Evolutionary conservation across 2,113 vertebrate genomes (phyloP), one percentile per base, ranked within the genome.

Genomic region (Limanda limanda): DNA sequence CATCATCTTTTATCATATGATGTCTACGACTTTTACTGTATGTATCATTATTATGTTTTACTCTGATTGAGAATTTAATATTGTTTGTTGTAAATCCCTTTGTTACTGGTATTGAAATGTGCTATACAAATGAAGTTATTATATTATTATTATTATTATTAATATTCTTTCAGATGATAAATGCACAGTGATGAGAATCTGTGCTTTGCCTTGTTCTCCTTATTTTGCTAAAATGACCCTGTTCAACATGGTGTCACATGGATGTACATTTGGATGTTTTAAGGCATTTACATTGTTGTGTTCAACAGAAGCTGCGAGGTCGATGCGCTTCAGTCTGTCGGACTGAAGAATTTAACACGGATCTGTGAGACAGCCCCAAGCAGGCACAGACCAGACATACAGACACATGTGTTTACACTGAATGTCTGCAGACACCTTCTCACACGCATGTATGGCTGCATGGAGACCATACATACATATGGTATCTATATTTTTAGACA

Each of bases 291-390:
- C 24, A 12, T 2, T 40, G 25, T 5, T 24, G 56, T 51, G 17
- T n/a, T 54, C 3, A n/a, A 3, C 17, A 24, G 27, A 48, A 64
- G 66, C 9, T 45, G 52, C 0, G 52, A 71, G 27, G 27, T 67
- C 3, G 23, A 70, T 61, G 2, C 42, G 79, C 79, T 83, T 65
- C 18, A 31, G 76, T 3, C 48, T n/a, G 21, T 69, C 13, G 31
- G 78, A 2, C 48, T 21, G 20, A 87, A 86, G 79, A 90, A 91
- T 91, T 40, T 88, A 37, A 70, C 90, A 87, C 25, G 0, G n/a
- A 37, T 59, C 21, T 70, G 86, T 35, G 54, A 90, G 75, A 59
- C 73, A 1, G 61, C 62, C 78, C 10, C 21, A 72, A 78, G 79
- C 54, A 60, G 78, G 65, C 76, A 24, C 37, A 9, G 58, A 21